Percentiles rank a stretch among this genome's conserved stretches.
Conservation (phyloP, 2,113 vertebrate genomes). For the Phocoena sinus region DNA sequence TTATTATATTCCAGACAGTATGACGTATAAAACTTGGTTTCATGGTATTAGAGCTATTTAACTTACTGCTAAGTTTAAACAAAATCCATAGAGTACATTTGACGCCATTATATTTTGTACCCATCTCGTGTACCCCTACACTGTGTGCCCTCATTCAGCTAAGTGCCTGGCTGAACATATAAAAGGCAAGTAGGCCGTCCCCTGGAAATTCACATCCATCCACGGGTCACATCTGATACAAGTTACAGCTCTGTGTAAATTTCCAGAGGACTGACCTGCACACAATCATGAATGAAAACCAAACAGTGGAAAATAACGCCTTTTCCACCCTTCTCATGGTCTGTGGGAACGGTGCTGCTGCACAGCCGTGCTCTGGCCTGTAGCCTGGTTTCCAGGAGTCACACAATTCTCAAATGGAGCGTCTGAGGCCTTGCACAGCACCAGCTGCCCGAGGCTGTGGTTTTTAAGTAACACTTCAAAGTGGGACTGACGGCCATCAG, state of each 20-base stretch:
- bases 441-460: not conserved
- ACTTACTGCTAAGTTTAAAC: not conserved
- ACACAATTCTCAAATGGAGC: not conserved
- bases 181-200: not conserved
- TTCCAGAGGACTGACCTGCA: not conserved
- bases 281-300: constrained; percentile 18
- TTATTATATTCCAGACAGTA: not conserved
- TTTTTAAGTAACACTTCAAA: not conserved
- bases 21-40: not conserved
- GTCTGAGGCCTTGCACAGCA: not conserved
- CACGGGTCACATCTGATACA: accelerated
- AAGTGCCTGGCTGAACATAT: not conserved
- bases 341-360: accelerated
- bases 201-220: not conserved
- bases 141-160: no score
- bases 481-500: not conserved
- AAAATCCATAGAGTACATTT: not conserved
- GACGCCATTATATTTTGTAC: not conserved
- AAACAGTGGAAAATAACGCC: not conserved
- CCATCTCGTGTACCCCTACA: not conserved
- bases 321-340: not conserved
- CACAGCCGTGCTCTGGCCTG: not conserved
- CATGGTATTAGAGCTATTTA: not conserved
- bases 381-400: not conserved
- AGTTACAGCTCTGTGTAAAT: not conserved